These are phyloP conservation scores for Melitaea cinxia DNA, from an alignment of 1,140 invertebrate genomes.

Conservation along the genomic window DNA sequence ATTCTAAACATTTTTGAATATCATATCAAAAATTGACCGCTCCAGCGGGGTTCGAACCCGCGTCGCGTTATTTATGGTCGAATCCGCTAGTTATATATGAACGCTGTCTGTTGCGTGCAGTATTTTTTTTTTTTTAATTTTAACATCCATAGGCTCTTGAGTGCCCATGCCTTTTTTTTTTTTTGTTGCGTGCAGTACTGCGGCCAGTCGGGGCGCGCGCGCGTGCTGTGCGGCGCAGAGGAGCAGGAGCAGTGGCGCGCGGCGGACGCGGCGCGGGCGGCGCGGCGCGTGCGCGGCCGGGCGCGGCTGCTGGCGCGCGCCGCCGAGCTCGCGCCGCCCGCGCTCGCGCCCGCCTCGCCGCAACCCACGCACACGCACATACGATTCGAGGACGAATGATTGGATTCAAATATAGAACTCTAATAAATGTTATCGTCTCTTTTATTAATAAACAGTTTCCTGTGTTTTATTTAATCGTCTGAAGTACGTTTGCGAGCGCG, in stretches of 20 bases:
- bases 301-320: constrained; percentile 36
- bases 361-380: constrained; percentile 73
- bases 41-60: no score
- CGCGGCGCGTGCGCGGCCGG: constrained; percentile 27
- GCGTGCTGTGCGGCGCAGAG: constrained; percentile 49
- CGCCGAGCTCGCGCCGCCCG: constrained; percentile 32
- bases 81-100: no score
- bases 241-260: constrained; percentile 62
- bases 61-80: no score
- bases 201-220: constrained; percentile 40
- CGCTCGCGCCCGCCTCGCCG: constrained; percentile 55
- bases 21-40: no score
- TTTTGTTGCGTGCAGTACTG: constrained; percentile 47
- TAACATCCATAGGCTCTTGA: no score
- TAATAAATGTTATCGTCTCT: not conserved
- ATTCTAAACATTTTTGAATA: no score
- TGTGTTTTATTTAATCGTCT: no score
- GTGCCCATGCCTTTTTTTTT: no score
- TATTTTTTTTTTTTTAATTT: no score
- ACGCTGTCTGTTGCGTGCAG: no score
- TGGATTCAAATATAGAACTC: not conserved
- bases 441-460: no score
- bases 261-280: constrained; percentile 40
- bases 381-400: constrained; percentile 63
- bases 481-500: no score